phyloP scores from a whole-genome alignment of 2,113 vertebrate genomes.

The Cacatua alba region DNA sequence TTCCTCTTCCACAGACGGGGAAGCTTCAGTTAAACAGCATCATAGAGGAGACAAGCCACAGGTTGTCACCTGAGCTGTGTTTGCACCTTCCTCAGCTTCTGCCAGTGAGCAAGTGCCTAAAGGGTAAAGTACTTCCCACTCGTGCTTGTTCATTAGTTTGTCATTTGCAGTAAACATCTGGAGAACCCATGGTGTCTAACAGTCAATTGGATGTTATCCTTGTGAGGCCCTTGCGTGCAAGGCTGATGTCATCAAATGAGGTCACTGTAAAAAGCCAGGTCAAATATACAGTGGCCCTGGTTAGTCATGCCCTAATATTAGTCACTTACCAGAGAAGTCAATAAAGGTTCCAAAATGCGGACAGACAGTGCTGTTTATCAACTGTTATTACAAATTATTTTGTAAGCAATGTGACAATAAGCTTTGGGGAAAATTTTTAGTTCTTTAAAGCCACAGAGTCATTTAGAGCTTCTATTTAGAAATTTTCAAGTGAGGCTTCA shows the following conservation, averaged over 20 bases:
- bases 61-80: not conserved
- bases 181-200: not conserved
- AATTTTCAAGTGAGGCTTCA: not conserved
- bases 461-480: not conserved
- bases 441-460: not conserved
- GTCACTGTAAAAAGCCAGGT: not conserved
- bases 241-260: not conserved
- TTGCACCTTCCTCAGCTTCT: not conserved
- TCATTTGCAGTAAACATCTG: not conserved
- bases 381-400: not conserved
- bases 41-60: not conserved
- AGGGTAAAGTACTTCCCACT: not conserved
- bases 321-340: not conserved
- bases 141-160: not conserved
- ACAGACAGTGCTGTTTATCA: not conserved
- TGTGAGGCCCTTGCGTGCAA: not conserved
- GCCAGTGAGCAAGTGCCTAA: not conserved
- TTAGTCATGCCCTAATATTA: not conserved
- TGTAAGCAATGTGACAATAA: not conserved
- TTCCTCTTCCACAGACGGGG: not conserved
- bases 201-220: not conserved
- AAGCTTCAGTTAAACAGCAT: not conserved
- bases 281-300: not conserved
- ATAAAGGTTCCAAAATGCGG: not conserved
- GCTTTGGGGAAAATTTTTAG: not conserved